These are phyloP conservation scores for Lepus oiostolus DNA, from an alignment of 2,797 vertebrate genomes.

Conservation along the genomic window DNA sequence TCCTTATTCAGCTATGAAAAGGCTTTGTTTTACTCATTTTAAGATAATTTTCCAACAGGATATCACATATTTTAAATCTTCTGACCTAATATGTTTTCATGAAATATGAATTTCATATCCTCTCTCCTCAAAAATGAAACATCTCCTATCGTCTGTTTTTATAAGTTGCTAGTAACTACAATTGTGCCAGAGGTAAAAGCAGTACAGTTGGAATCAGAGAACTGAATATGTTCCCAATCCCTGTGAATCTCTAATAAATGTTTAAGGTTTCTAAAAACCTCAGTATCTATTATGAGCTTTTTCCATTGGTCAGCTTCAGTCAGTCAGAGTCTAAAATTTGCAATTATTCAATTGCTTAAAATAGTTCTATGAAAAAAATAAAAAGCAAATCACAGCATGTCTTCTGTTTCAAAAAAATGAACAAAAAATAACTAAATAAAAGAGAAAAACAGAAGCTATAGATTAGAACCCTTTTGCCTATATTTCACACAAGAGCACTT, in stretches of 20 bases:
- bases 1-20: neutral
- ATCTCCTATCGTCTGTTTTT: slow-evolving; percentile 39
- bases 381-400: slow-evolving; percentile 32
- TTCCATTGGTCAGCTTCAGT: neutral
- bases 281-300: neutral
- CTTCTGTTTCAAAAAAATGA: slow-evolving; percentile 42
- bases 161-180: slow-evolving; percentile 35
- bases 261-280: slow-evolving; percentile 48
- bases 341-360: slow-evolving; percentile 51
- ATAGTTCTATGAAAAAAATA: slow-evolving; percentile 41
- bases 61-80: slow-evolving; percentile 50
- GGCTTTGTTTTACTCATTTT: slow-evolving; percentile 27
- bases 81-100: neutral
- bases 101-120: slow-evolving; percentile 14
- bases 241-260: neutral
- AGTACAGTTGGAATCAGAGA: neutral
- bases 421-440: neutral
- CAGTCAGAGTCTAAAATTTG: slow-evolving; percentile 27
- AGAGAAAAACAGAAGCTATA: neutral
- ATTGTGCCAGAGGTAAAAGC: neutral
- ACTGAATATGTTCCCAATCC: neutral
- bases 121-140: slow-evolving; percentile 36
- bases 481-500: too few relatives aligned
- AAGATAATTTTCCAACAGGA: slow-evolving; percentile 37
- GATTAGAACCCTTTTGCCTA: neutral